Percentiles rank a stretch among this genome's conserved stretches.
phyloP scores from a whole-genome alignment of 2,888 invertebrate species.

The Mythimna vitellina region DNA sequence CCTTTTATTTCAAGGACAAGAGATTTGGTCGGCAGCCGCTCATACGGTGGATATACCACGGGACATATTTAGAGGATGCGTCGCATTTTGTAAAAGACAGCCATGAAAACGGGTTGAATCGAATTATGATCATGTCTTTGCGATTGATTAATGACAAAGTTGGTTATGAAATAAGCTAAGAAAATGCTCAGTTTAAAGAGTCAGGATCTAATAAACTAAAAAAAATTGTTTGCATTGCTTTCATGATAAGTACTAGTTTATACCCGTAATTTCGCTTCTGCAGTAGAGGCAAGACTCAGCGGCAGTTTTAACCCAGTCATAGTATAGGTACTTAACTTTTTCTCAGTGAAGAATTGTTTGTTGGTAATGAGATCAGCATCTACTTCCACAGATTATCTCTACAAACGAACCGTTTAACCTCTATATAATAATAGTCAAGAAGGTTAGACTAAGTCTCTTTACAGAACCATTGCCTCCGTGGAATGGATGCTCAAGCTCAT shows the following conservation, averaged over 20 bases:
- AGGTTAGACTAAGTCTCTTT: background rate
- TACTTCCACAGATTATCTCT: background rate
- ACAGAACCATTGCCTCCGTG: background rate
- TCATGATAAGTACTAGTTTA: too few relatives aligned
- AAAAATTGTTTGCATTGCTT: background rate
- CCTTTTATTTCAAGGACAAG: conserved; percentile 80
- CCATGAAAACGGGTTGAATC: background rate
- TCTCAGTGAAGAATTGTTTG: background rate
- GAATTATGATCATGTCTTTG: background rate
- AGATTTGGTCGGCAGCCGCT: conserved; percentile 66
- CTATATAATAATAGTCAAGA: background rate
- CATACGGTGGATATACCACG: conserved; percentile 63
- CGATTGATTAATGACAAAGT: background rate
- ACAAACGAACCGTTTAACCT: background rate
- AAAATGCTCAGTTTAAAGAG: background rate
- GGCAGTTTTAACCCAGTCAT: background rate
- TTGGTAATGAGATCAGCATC: background rate
- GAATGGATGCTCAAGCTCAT: conserved; percentile 23
- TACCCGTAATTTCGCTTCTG: background rate
- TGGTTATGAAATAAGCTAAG: too few relatives aligned
- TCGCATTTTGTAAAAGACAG: conserved; percentile 1
- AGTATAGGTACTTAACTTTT: background rate
- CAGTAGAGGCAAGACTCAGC: background rate
- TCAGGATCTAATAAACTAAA: background rate
- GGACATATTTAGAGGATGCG: conserved; percentile 6